These are phyloP conservation scores for Auanema freiburgensis DNA, from an alignment of 2,888 invertebrate species.

Conservation along the genomic window DNA sequence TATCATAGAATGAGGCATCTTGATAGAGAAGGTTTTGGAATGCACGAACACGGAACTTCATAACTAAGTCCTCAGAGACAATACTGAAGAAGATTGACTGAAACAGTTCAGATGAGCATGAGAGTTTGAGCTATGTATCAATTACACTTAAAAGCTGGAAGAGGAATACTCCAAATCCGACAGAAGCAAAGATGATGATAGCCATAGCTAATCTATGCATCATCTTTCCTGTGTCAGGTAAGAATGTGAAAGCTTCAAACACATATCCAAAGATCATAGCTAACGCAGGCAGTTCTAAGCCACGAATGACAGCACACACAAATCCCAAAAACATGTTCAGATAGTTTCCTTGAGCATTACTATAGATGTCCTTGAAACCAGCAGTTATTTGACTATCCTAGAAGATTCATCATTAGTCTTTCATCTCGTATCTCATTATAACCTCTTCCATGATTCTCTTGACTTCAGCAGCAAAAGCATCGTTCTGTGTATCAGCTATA, in stretches of 20 bases:
- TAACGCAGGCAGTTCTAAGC: conserved; percentile 67
- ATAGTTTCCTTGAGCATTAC: conserved; percentile 37
- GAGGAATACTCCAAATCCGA: conserved; percentile 45
- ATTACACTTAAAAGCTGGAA: conserved; percentile 44
- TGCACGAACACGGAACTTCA: conserved; percentile 51
- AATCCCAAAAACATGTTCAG: conserved; percentile 16
- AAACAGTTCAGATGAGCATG: conserved; percentile 13
- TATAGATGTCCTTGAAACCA: conserved; percentile 45
- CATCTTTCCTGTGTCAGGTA: conserved; percentile 41
- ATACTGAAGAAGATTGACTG: conserved; percentile 41
- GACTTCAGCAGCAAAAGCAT: conserved; percentile 43
- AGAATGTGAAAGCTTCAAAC: conserved; percentile 44
- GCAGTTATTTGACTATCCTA: conserved; percentile 38
- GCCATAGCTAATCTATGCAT: conserved; percentile 47
- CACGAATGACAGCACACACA: conserved; percentile 62
- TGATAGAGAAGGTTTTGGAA: conserved; percentile 65
- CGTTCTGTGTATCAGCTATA: conserved; percentile 34
- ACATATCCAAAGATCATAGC: conserved; percentile 64
- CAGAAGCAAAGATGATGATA: conserved; percentile 36
- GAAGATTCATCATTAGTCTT: not conserved
- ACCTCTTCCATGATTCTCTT: conserved; percentile 40
- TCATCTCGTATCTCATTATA: too few relatives aligned
- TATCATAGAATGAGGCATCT: conserved; percentile 67
- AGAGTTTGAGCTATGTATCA: conserved; percentile 1
- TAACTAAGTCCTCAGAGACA: conserved; percentile 56